A percentile compares a stretch with the other conserved stretches of the same genome.
Evolutionary conservation across 2,113 vertebrate species (phyloP).

Genomic region (Poeciliopsis occidentalis): DNA sequence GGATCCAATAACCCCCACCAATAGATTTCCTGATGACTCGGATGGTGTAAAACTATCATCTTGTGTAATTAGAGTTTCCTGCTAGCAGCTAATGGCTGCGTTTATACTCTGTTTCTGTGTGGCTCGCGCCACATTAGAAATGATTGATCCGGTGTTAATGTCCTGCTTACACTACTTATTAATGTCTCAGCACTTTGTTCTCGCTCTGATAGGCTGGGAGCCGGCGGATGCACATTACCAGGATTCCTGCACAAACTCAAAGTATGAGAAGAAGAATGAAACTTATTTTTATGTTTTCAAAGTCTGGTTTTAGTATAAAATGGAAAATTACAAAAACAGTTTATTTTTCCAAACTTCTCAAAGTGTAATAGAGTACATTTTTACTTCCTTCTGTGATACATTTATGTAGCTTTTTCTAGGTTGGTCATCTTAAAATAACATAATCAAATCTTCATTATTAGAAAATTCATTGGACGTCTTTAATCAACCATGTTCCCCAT

Average conservation of each 20-base stretch:
- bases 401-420: neutral
- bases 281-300: neutral
- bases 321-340: neutral
- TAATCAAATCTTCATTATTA: too few relatives aligned
- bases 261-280: slow-evolving; percentile 33
- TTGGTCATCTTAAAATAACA: too few relatives aligned
- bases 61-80: slow-evolving; percentile 26
- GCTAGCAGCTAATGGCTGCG: slow-evolving; percentile 48
- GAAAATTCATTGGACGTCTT: too few relatives aligned
- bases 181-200: slow-evolving; percentile 35
- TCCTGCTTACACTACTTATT: slow-evolving; percentile 28
- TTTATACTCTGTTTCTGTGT: slow-evolving; percentile 37
- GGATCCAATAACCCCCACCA: neutral
- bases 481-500: neutral
- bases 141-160: slow-evolving; percentile 54
- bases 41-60: slow-evolving; percentile 12
- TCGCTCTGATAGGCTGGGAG: slow-evolving; percentile 19
- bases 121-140: slow-evolving; percentile 43
- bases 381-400: neutral
- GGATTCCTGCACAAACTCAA: neutral
- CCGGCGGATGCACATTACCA: slow-evolving; percentile 7
- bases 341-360: neutral
- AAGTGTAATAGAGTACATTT: neutral
- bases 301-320: neutral
- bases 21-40: neutral